Percentiles rank a stretch among this genome's conserved stretches.
Evolutionary conservation across 2,113 vertebrate species (phyloP).

Genomic region (Grammomys dolichurus): DNA sequence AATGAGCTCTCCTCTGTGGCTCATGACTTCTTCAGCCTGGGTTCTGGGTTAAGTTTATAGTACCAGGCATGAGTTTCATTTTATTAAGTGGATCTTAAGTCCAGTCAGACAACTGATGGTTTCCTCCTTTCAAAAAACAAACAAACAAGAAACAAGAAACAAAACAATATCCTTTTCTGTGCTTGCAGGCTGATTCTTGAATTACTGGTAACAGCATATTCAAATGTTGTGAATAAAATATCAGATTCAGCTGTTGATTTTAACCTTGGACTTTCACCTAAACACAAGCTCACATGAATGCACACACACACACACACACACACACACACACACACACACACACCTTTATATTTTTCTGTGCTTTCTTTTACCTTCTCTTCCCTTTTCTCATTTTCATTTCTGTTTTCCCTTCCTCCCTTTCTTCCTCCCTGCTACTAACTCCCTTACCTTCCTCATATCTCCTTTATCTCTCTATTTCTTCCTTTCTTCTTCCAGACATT

Average conservation of each 20-base stretch:
- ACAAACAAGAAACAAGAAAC: too few species aligned
- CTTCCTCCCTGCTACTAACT: neutral
- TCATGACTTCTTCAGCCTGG: neutral
- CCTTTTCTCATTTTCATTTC: neutral
- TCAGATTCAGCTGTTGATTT: constrained; percentile 2
- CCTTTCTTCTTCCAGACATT: neutral
- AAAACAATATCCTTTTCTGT: neutral
- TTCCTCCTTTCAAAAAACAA: neutral
- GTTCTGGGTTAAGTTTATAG: neutral
- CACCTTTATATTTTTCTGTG: neutral
- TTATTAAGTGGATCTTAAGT: neutral
- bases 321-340: neutral
- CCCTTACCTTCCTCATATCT: neutral
- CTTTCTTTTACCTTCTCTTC: too few species aligned
- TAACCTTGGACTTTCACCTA: neutral
- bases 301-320: neutral
- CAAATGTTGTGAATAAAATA: neutral
- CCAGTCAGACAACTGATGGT: neutral
- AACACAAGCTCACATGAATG: neutral
- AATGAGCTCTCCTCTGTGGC: neutral
- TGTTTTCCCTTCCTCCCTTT: neutral
- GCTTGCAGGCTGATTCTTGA: constrained; percentile 34
- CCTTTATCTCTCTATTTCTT: neutral
- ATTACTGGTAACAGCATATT: neutral
- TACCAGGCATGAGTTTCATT: neutral